Evolutionary conservation across 2,113 vertebrate species (phyloP), one percentile per base, ranked within the genome.

Genomic region (Lasiurus borealis): DNA sequence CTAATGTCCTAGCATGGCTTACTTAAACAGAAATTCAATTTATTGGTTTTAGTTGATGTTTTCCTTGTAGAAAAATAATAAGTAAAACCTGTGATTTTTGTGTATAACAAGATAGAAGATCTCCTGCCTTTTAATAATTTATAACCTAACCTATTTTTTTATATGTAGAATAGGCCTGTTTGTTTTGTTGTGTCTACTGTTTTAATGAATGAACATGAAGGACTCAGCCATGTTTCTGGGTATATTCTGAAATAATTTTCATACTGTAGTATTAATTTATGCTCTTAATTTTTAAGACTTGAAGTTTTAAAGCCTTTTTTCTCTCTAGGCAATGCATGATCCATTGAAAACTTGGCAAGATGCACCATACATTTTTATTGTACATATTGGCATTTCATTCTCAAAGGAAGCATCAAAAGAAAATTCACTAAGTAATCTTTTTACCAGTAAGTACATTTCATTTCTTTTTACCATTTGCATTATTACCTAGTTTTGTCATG

Each of bases 361-460:
- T 98, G 99, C 99, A 19, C 99, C 99, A 0, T 99, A 99, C 69
- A 98, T 99, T 98, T 99, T 99, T 98, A 99, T 99, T 87, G 98
- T 99, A 54, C 98, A 98, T 66, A 98, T 99, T 96, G 98, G 69
- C 76, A 29, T 92, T 97, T 92, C 10, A 95, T 0, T 94, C 78
- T 85, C 14, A 21, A 98, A 98, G 85, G 97, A 98, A 29, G 93
- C 96, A 15, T 34, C 84, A 97, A 98, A 98, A 96, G 96, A 97
- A 0, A 76, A 68, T 75, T 80, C 82, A 68, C 78, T 96, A 52
- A 97, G 85, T 75, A 98, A 93, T 71, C 97, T 90, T 84, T 97
- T 98, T 90, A 98, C 97, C 93, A 98, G 98, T 99, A 98, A 98
- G 98, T 96, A 83, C 76, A 75, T 12, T 89, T 84, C 5, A 5